Percentiles rank a stretch among this genome's conserved stretches.
phyloP scores from a whole-genome alignment of 2,797 vertebrate species.

The Fistularia tabacaria region DNA sequence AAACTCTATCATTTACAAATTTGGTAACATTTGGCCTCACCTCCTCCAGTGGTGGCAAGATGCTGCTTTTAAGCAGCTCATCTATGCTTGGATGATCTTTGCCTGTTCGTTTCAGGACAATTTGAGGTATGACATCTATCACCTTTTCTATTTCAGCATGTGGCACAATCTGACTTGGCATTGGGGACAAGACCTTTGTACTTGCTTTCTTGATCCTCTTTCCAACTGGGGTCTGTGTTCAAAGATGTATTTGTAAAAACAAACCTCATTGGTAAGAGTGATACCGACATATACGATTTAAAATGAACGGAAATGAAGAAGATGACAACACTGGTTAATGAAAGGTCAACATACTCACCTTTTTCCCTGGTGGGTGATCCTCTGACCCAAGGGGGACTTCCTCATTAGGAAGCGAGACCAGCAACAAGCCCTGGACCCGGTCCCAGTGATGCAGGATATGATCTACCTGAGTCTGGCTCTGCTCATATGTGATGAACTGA shows the following conservation, averaged over 20 bases:
- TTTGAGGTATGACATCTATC: conserved; percentile 69
- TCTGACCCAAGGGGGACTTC: conserved; percentile 47
- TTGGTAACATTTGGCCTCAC: conserved; percentile 46
- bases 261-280: neutral
- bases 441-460: conserved; percentile 81
- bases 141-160: neutral
- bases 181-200: conserved; percentile 41
- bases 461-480: conserved; percentile 62
- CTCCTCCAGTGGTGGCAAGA: conserved; percentile 71
- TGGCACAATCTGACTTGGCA: conserved; percentile 22
- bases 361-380: conserved; percentile 50
- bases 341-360: conserved; percentile 16
- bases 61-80: conserved; percentile 61
- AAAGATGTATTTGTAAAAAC: conserved; percentile 2
- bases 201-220: conserved; percentile 70
- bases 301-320: too few relatives aligned
- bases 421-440: conserved; percentile 65
- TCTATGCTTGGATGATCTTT: conserved; percentile 32
- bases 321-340: neutral
- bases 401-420: conserved; percentile 45
- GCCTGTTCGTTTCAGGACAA: conserved; percentile 66
- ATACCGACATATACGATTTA: neutral
- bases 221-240: conserved; percentile 54
- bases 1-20: neutral
- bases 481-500: conserved; percentile 76